Base-by-base conservation (phyloP, 2,113 vertebrate genomes). In the Petrocephalus zakoni region DNA sequence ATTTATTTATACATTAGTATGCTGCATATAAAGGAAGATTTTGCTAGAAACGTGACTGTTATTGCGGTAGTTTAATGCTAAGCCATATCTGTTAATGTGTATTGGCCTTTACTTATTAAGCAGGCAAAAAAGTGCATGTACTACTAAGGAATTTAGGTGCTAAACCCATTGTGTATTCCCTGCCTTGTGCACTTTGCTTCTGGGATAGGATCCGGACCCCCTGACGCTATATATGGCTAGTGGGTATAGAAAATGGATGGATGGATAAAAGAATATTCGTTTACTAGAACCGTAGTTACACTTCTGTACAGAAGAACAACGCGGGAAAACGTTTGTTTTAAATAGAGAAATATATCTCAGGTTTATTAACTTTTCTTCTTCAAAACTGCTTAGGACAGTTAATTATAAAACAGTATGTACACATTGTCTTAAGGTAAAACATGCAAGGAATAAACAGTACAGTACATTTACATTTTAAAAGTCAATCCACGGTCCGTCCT, bases 341-440 rank as follows among this genome's bases (percentile, higher is more conserved):
- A 89, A 89, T 94, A 94, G 91, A 95, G 92, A 95, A 94, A 94
- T 94, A 94, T 89, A 93, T 90, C 87, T 93, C 92, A 90, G 88
- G 89, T 94, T 94, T 95, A 94, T 94, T 94, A 91, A 91, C 91
- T 47, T 78, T 55, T 72, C 46, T 4, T 83, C 15, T 90, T 92
- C 72, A 90, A 90, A 92, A 92, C 90, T 90, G 90, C 53, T 89
- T 91, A 87, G 89, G 87, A 89, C 91, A 91, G 83, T 58, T 89
- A 84, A 83, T 92, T 94, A 94, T 89, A 93, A 94, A 95, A 94
- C 89, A 92, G 15, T 93, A 90, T 92, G 61, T 93, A 93, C 91
- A 94, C 90, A 92, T 92, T 92, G 90, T 90, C 93, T 92, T 87
- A 92, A 92, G 90, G 91, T 90, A 90, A 90, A 91, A 88, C 61